These are phyloP conservation scores for Enteromius unitaeniatus DNA, from an alignment of 2,797 vertebrate species.

Conservation along the genomic window DNA sequence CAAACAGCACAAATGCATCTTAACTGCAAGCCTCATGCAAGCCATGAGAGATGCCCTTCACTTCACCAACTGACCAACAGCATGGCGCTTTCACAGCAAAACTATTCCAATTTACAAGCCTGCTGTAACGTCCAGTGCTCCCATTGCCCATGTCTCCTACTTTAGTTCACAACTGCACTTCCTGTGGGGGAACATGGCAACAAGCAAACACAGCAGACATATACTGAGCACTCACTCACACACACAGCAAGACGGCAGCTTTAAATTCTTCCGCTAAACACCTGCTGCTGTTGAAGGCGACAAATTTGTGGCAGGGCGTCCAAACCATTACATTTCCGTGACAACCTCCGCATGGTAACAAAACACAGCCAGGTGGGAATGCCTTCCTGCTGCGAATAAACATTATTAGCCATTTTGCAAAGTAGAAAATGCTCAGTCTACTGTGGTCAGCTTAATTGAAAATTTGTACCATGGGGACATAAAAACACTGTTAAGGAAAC, in stretches of 20 bases:
- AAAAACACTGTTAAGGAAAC: background rate
- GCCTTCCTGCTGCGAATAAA: constrained; percentile 31
- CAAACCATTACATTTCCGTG: constrained; percentile 31
- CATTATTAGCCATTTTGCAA: constrained; percentile 32
- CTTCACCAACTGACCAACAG: constrained; percentile 12
- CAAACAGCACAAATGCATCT: constrained; percentile 14
- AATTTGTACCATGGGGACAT: background rate
- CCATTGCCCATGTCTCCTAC: background rate
- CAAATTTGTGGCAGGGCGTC: constrained; percentile 11
- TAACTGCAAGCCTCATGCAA: background rate
- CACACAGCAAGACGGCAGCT: constrained; percentile 13
- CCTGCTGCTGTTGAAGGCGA: constrained; percentile 41
- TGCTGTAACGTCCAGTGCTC: constrained; percentile 3
- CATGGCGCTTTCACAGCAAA: constrained; percentile 21
- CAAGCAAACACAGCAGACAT: background rate
- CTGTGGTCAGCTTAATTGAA: constrained; percentile 33
- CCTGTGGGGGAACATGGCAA: constrained; percentile 9
- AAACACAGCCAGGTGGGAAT: constrained; percentile 30
- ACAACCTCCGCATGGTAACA: constrained; percentile 16
- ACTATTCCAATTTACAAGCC: constrained; percentile 10
- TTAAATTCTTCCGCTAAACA: constrained; percentile 28
- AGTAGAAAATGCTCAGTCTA: constrained; percentile 10
- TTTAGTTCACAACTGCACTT: constrained; percentile 4
- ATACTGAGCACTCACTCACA: background rate
- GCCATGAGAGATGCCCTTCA: constrained; percentile 18